A percentile compares a stretch with the other conserved stretches of the same genome.
phyloP scores from a whole-genome alignment of 2,888 invertebrate species.

The Pandemis heparana region DNA sequence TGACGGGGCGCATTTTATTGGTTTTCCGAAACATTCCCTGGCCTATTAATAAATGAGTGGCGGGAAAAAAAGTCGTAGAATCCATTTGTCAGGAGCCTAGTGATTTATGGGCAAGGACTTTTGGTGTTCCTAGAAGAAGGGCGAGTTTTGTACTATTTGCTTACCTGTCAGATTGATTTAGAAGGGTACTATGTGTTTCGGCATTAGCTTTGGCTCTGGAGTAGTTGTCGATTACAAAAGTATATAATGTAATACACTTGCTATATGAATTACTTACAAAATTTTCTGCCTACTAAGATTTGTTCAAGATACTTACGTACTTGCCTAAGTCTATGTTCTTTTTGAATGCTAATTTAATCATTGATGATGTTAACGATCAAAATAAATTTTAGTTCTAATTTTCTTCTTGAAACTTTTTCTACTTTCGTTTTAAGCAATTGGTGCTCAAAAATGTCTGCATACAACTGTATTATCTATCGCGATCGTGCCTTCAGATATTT shows the following conservation, averaged over 20 bases:
- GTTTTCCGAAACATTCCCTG: conserved; percentile 85
- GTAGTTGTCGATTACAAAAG: not conserved
- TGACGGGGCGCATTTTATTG: conserved; percentile 86
- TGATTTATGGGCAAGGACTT: conserved; percentile 83
- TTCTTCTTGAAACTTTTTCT: no score
- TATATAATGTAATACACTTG: not conserved
- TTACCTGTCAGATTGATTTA: conserved; percentile 85
- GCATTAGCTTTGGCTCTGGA: conserved; percentile 42
- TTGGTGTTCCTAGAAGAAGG: conserved; percentile 81
- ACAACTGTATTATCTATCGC: no score
- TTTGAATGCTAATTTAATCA: no score
- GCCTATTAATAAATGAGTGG: conserved; percentile 85
- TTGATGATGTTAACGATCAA: no score
- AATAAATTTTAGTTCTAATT: no score
- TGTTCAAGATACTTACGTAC: not conserved
- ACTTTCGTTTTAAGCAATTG: no score
- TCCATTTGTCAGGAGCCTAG: conserved; percentile 83
- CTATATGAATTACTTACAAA: not conserved
- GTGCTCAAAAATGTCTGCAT: no score
- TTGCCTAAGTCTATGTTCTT: no score
- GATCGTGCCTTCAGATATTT: no score
- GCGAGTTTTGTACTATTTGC: conserved; percentile 84
- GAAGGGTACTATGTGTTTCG: conserved; percentile 60
- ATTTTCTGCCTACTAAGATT: not conserved
- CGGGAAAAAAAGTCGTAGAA: conserved; percentile 82